A percentile compares a stretch with the other conserved stretches of the same genome.
These are phyloP conservation scores for Brachionus paranguensis DNA, from an alignment of 1,140 invertebrate genomes.

Conservation along the genomic window DNA sequence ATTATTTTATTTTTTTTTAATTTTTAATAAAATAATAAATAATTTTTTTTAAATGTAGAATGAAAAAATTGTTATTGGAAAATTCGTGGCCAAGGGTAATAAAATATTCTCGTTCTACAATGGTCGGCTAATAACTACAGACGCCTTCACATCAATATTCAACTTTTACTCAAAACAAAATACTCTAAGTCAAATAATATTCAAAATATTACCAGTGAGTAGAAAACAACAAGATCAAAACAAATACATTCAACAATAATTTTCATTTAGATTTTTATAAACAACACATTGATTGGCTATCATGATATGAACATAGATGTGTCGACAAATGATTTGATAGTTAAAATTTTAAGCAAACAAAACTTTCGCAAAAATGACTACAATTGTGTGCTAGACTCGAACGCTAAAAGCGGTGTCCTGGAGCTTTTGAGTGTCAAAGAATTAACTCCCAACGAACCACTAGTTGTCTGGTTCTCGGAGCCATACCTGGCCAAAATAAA, in stretches of 20 bases:
- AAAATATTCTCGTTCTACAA: background rate
- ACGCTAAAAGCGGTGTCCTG: background rate
- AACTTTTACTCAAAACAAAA: background rate
- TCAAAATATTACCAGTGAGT: background rate
- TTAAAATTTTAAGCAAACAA: background rate
- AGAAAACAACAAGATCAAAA: background rate
- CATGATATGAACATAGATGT: background rate
- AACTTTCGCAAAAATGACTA: background rate
- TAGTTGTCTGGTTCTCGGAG: background rate
- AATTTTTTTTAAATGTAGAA: background rate
- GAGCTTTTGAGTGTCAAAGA: background rate
- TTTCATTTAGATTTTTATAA: background rate
- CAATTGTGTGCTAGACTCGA: conserved; percentile 6
- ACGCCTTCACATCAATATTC: background rate
- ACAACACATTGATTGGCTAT: background rate
- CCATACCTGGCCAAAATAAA: background rate
- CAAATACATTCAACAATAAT: background rate
- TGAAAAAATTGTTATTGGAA: background rate
- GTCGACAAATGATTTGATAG: background rate
- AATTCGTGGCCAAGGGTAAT: background rate
- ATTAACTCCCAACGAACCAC: background rate
- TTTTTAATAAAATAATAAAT: background rate
- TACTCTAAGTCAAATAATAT: background rate
- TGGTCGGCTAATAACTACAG: background rate
- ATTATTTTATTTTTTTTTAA: too few species aligned